Evolutionary conservation across 1,140 invertebrate genomes (phyloP).

Genomic region (Bombus balteatus): DNA sequence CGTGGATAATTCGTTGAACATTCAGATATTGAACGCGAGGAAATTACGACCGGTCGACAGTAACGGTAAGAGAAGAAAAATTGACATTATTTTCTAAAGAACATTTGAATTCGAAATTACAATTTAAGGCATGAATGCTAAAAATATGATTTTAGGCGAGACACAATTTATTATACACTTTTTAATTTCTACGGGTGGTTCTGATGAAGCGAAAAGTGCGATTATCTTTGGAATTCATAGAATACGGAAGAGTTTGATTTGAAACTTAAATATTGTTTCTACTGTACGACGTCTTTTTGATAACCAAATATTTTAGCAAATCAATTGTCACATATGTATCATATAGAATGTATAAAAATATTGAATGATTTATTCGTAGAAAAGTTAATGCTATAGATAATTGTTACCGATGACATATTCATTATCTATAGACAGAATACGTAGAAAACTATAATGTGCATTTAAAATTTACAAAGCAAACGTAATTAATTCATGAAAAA

Average conservation of each 20-base stretch:
- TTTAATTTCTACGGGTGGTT: not conserved
- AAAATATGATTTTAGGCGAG: not conserved
- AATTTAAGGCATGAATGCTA: not conserved
- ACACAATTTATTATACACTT: not conserved
- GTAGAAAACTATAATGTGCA: not conserved
- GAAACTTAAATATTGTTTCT: too few species aligned
- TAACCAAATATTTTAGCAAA: too few species aligned
- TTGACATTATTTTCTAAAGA: not conserved
- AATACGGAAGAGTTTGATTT: too few species aligned
- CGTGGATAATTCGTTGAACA: conserved; percentile 85
- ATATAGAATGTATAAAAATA: too few species aligned
- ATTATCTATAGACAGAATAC: not conserved
- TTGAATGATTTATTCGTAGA: too few species aligned
- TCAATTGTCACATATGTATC: too few species aligned
- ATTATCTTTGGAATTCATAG: not conserved
- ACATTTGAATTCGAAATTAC: not conserved
- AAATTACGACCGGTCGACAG: conserved; percentile 94
- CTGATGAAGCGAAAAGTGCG: not conserved
- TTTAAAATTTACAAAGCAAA: too few species aligned
- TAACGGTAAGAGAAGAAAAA: conserved; percentile 86
- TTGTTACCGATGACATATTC: too few species aligned
- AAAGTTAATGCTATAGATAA: too few species aligned
- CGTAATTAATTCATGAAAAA: too few species aligned
- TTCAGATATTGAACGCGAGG: conserved; percentile 94
- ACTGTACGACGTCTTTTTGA: too few species aligned